Evolutionary conservation across 2,113 vertebrate genomes (phyloP).

Genomic region (Anoura caudifer): DNA sequence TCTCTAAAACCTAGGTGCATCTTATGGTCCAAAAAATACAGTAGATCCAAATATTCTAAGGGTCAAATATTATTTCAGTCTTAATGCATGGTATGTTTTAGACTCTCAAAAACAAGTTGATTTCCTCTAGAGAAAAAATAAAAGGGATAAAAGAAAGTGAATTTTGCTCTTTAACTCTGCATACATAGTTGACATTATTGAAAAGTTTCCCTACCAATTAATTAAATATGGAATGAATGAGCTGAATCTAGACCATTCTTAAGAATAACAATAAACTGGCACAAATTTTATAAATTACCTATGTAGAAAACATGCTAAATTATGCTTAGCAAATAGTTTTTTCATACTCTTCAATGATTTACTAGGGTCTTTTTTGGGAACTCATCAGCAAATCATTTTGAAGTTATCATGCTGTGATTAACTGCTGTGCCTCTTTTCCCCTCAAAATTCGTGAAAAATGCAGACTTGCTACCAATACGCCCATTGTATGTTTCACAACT

Average conservation of each 20-base stretch:
- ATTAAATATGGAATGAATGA: neutral
- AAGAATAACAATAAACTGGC: neutral
- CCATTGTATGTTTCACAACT: constrained; percentile 41
- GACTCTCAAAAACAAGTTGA: neutral
- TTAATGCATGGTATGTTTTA: neutral
- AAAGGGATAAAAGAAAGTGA: neutral
- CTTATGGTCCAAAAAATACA: too few relatives aligned
- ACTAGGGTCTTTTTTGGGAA: constrained; percentile 9
- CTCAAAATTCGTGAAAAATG: constrained; percentile 59
- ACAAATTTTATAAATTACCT: constrained; percentile 20
- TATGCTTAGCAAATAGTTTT: constrained; percentile 49
- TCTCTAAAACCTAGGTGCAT: too few relatives aligned
- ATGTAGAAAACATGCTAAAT: constrained; percentile 46
- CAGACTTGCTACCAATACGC: constrained; percentile 20
- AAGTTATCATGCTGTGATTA: constrained; percentile 63
- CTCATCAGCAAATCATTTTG: constrained; percentile 62
- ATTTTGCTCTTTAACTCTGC: neutral
- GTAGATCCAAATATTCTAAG: neutral
- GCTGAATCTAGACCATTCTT: neutral
- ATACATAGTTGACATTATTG: neutral
- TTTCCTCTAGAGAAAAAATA: neutral
- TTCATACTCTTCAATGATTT: constrained; percentile 30
- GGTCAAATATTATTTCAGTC: neutral
- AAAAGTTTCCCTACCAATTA: neutral
- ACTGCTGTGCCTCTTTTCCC: constrained; percentile 45